Conservation (phyloP, 1,140 invertebrate species). For the Zaprionus capensis region DNA sequence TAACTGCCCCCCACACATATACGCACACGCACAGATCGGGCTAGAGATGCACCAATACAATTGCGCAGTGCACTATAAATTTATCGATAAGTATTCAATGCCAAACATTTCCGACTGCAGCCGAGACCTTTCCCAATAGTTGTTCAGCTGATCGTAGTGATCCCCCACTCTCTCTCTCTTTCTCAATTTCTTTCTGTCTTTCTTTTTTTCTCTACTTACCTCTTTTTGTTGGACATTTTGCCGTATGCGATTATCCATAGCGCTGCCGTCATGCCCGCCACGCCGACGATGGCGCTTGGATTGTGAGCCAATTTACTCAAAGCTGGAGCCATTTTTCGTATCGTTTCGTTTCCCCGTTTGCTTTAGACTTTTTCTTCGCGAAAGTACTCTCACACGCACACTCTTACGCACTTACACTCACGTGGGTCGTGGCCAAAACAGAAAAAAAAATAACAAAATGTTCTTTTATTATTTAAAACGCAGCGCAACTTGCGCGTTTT, state of each 20-base stretch:
- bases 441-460: slow-evolving; percentile 17
- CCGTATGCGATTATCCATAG: slow-evolving; percentile 86
- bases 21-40: neutral
- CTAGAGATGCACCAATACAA: neutral
- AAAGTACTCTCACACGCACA: slow-evolving; percentile 26
- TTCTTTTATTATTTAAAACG: neutral
- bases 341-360: neutral
- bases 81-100: slow-evolving; percentile 57
- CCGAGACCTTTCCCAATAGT: slow-evolving; percentile 63
- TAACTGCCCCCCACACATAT: neutral
- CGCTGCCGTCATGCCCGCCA: slow-evolving; percentile 85
- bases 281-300: slow-evolving; percentile 85
- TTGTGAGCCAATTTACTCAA: slow-evolving; percentile 87
- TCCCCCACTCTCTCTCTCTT: neutral
- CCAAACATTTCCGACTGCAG: slow-evolving; percentile 41
- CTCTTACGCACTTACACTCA: slow-evolving; percentile 25
- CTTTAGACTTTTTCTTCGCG: slow-evolving; percentile 8
- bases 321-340: slow-evolving; percentile 86
- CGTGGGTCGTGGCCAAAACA: slow-evolving; percentile 7
- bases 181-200: neutral
- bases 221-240: slow-evolving; percentile 83
- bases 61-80: slow-evolving; percentile 1
- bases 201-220: slow-evolving; percentile 54
- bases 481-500: neutral
- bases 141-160: neutral